Conservation (phyloP, 37 sponge, comb jelly and placozoan species). For the Ianthella basta region DNA sequence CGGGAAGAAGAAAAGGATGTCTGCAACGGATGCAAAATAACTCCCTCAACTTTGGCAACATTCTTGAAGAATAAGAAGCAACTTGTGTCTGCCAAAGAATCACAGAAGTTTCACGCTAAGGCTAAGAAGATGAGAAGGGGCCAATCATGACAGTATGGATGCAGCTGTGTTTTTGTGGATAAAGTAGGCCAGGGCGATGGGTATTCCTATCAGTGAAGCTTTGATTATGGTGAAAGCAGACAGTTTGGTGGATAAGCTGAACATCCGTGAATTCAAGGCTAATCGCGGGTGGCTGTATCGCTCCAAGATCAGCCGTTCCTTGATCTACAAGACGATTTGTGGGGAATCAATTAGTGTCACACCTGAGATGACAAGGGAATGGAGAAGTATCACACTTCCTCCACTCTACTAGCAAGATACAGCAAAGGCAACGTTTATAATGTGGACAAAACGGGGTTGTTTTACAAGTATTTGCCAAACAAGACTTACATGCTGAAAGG, state of each 20-base stretch:
- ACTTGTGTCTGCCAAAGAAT: background rate
- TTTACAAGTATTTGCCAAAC: conserved; percentile 12
- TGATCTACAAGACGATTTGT: conserved; percentile 19
- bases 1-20: background rate
- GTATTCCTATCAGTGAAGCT: no score
- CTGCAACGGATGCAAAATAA: background rate
- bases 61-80: background rate
- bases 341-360: conserved; percentile 22
- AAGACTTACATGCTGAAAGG: conserved; percentile 26
- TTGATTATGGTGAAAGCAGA: no score
- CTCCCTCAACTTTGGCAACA: background rate
- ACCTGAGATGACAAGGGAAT: conserved; percentile 7
- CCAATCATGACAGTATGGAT: no score
- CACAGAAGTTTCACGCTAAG: background rate
- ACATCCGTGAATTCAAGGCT: background rate
- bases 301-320: conserved; percentile 8
- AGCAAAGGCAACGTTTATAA: background rate
- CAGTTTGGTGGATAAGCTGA: background rate
- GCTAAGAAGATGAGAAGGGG: background rate
- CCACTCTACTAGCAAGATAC: conserved; percentile 6
- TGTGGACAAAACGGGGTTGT: conserved; percentile 12
- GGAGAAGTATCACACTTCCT: conserved; percentile 17
- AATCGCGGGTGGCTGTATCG: conserved; percentile 17
- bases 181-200: no score
- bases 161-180: no score